Base-by-base conservation (phyloP, 1,140 invertebrate species). In the Calycopis cecrops region DNA sequence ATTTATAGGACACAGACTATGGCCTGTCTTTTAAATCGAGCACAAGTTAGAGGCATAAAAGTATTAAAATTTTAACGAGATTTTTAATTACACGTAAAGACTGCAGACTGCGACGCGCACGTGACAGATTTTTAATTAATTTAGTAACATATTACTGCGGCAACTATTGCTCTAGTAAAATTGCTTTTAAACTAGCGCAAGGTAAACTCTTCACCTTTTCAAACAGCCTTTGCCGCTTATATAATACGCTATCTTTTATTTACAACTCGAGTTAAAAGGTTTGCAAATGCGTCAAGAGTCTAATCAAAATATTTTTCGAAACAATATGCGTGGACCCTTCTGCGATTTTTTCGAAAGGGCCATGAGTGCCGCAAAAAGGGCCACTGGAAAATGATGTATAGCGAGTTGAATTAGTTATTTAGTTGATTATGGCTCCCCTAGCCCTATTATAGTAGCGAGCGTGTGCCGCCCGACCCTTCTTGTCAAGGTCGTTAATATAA, bases 361-460 rank as follows among this genome's bases (percentile, higher is more conserved):
- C 61, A 61, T 65, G 75, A 78, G 77, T 65, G 66, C 60, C 66
- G 70, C 72, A 73, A 79, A 76, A 80, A 86, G 77, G 69, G 68
- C 78, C 65, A 68, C 74, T 74, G 72, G 63, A n/a, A n/a, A 51
- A 38, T 56, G 57, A 78, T 78, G 71, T 71, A 74, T 71, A 77
- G 72, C 76, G 74, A 78, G 69, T 83, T 77, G 79, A 85, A 86
- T 85, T 86, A 83, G 81, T 82, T 80, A 86, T 86, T 79, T 78
- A 82, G 79, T 83, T 78, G 75, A 85, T 82, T 82, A 80, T 70
- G 62, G 68, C 61, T 76, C 81, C 79, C 81, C 81, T 60, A 78
- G 80, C 73, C 75, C 84, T 75, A 85, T 85, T 87, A 85, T 82
- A 73, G 73, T 63, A 71, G 48, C 59, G 60, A 59, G 71, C 81